Base-by-base conservation (phyloP, 2,888 invertebrate species). In the Pelosia muscerda region DNA sequence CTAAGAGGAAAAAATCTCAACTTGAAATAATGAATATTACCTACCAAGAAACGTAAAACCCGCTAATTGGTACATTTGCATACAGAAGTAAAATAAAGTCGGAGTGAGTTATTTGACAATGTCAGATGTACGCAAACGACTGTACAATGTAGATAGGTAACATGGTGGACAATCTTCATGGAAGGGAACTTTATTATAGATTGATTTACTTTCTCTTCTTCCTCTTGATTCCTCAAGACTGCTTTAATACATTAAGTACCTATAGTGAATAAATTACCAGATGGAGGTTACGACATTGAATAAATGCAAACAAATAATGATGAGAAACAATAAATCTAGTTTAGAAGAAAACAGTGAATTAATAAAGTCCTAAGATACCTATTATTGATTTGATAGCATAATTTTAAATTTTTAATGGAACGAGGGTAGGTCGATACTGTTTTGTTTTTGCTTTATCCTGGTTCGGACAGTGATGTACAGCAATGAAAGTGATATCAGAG, bases 31-130 rank as follows among this genome's bases (percentile, higher is more conserved):
- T 93, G 90, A 94, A 88, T 90, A 90, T 91, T 90, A 90, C 88
- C 86, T 84, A 89, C 88, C 82, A 86, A 92, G 91, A 90, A 92
- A 91, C 87, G 87, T 90, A 90, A 90, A 88, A 89, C 85, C 85
- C 88, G 90, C 91, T 94, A 92, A 94, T 94, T 94, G 93, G 90
- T 92, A 89, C 89, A 93, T 94, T 94, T 94, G 92, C 93, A 94
- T 93, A 90, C 86, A 89, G 90, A 90, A 90, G 89, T 92, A 89
- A 91, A 92, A 89, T 90, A 88, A 90, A 90, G 86, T 84, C 84
- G 75, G 84, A 90, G 86, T 90, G 89, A 92, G 87, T 92, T 92
- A 92, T 92, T 90, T 90, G 90, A 91, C 87, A 88, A 86, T 88
- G 88, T 87, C 86, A 85, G 88, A 87, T 85, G 84, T 82, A 74